Evolutionary conservation across 2,797 vertebrate genomes (phyloP).

Genomic region (Acrossocheilus fasciatus): DNA sequence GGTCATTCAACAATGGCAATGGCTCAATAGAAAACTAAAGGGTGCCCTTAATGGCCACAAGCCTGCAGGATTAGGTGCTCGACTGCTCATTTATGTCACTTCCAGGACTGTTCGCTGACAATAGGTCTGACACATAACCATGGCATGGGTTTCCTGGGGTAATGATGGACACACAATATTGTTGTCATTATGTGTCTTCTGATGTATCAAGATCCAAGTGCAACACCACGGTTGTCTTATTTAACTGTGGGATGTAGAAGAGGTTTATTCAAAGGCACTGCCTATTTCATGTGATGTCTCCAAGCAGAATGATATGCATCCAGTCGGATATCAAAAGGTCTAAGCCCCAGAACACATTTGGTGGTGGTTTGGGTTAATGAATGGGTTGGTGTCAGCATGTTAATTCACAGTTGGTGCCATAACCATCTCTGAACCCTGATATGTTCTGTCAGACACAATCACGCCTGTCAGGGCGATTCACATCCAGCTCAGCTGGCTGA

Average conservation of each 20-base stretch:
- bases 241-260: background rate
- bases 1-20: conserved; percentile 43
- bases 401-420: conserved; percentile 39
- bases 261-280: background rate
- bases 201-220: background rate
- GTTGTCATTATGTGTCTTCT: background rate
- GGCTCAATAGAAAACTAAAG: conserved; percentile 42
- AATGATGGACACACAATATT: background rate
- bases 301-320: background rate
- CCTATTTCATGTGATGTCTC: background rate
- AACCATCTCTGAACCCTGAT: conserved; percentile 53
- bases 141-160: conserved; percentile 21
- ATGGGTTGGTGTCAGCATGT: conserved; percentile 26
- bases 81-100: conserved; percentile 32
- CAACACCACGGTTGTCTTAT: conserved; percentile 2
- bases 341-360: conserved; percentile 17
- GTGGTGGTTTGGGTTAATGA: conserved; percentile 38
- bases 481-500: conserved; percentile 39
- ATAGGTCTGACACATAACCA: conserved; percentile 1
- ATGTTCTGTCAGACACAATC: conserved; percentile 58
- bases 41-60: conserved; percentile 31
- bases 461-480: conserved; percentile 36
- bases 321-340: conserved; percentile 12
- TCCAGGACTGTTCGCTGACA: conserved; percentile 14
- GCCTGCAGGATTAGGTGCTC: conserved; percentile 17